Evolutionary conservation across 2,888 invertebrate genomes (phyloP).

Genomic region (Choristoneura rosaceana): DNA sequence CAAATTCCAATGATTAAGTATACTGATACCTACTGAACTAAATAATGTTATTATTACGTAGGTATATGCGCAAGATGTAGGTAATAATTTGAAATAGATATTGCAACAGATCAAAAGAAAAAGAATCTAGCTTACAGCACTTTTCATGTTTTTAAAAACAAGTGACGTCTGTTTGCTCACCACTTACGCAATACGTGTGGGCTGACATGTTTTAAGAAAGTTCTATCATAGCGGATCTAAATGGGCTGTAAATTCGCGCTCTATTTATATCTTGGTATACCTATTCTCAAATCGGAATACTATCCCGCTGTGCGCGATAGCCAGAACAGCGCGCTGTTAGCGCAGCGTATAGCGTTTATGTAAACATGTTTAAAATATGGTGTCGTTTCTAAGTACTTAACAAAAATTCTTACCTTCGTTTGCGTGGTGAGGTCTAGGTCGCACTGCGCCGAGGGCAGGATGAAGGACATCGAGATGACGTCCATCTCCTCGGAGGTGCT

Average conservation of each 20-base stretch:
- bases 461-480: slow-evolving; percentile 97
- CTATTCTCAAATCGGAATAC: too few relatives aligned
- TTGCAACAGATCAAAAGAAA: slow-evolving; percentile 7
- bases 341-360: not conserved
- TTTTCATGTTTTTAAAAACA: slow-evolving; percentile 5
- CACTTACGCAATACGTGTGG: not conserved
- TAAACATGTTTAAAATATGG: too few relatives aligned
- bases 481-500: slow-evolving; percentile 98
- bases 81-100: not conserved
- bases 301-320: too few relatives aligned
- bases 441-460: slow-evolving; percentile 96
- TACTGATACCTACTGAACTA: too few relatives aligned
- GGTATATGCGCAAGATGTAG: not conserved
- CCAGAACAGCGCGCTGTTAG: too few relatives aligned
- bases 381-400: not conserved
- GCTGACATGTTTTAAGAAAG: not conserved
- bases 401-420: slow-evolving; percentile 87
- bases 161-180: not conserved
- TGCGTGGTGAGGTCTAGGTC: slow-evolving; percentile 94
- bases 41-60: not conserved
- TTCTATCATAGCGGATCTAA: not conserved
- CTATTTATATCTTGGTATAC: not conserved
- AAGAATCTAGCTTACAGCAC: not conserved
- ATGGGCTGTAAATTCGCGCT: not conserved
- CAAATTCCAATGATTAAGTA: too few relatives aligned